Base-by-base conservation (phyloP, 2,797 vertebrate species). In the Synanceia verrucosa region DNA sequence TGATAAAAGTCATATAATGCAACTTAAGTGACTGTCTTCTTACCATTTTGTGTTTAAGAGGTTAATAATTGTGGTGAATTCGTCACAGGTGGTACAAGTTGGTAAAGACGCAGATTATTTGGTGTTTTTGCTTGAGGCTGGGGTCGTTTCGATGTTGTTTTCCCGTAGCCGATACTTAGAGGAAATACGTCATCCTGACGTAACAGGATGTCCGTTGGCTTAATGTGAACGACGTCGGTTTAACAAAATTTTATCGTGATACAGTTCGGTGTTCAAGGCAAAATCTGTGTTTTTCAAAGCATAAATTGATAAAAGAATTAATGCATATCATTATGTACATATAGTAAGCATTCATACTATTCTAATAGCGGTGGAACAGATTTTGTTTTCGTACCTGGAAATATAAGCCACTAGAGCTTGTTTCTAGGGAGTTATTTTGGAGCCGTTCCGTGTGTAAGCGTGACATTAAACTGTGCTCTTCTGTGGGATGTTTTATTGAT, bases 41-140 rank as follows among this genome's bases (percentile, higher is more conserved):
- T 82, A 95, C 94, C 94, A 95, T 95, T 62, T 75, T 92, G 84
- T 69, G 39, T 78, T 37, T 19, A 12, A 11, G 19, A 36, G 4
- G 65, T 89, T 72, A 65, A 0, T 3, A 52, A 4, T 87, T 79
- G 24, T 41, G 10, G 9, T 19, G 16, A 37, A 77, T 0, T 0
- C 9, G 41, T 65, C 21, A 1, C 5, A 28, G 61, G 7, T 66
- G 21, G 19, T 58, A 3, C 19, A 2, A 10, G 72, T 13, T 16
- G 33, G 36, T 18, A 9, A 26, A 55, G 12, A 64, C 39, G 44
- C 4, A 0, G 3, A 24, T 11, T 70, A 77, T 75, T 58, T 4
- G 36, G 21, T 41, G 62, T 48, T 83, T 76, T 86, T 47, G 31
- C 56, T 73, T 31, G 8, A 41, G 86, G 81, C 87, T 86, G 53